Percentiles rank a stretch among this genome's conserved stretches.
phyloP scores from a whole-genome alignment of 2,797 vertebrate genomes.

The Parauchenoglanis punctatus region DNA sequence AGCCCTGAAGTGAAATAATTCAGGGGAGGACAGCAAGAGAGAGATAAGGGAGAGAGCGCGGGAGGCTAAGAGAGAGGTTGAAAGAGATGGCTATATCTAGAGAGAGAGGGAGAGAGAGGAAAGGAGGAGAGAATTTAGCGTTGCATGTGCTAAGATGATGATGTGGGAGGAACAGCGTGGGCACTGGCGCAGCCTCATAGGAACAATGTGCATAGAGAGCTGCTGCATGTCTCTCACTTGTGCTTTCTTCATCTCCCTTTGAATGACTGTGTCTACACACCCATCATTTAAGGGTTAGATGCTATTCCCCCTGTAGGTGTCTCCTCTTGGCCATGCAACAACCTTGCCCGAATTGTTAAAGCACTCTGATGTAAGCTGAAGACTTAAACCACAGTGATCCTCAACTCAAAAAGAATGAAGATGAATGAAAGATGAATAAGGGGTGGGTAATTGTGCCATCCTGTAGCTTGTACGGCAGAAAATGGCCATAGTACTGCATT shows the following conservation, averaged over 20 bases:
- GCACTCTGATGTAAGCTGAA: constrained; percentile 16
- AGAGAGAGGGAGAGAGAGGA: constrained; percentile 41
- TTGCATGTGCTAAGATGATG: constrained; percentile 67
- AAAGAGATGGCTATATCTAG: constrained; percentile 29
- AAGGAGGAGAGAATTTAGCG: constrained; percentile 71
- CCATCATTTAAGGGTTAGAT: constrained; percentile 64
- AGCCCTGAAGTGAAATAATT: constrained; percentile 58
- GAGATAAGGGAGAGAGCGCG: constrained; percentile 40
- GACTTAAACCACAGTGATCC: background rate
- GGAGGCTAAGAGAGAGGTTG: constrained; percentile 43
- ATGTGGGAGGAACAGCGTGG: constrained; percentile 79
- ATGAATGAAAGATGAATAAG: constrained; percentile 18
- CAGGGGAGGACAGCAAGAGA: constrained; percentile 54
- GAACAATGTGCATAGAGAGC: constrained; percentile 70
- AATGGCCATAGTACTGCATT: constrained; percentile 33
- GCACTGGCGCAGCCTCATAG: constrained; percentile 74
- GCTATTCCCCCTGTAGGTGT: constrained; percentile 59
- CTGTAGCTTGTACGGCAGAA: constrained; percentile 26
- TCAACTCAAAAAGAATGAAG: constrained; percentile 34
- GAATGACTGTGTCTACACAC: constrained; percentile 44
- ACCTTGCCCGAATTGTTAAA: constrained; percentile 62
- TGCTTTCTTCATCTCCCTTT: constrained; percentile 57
- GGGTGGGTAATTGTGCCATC: constrained; percentile 11
- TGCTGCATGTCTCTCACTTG: constrained; percentile 65
- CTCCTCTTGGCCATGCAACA: constrained; percentile 49